phyloP scores from a whole-genome alignment of 1,140 invertebrate species.

The Teleogryllus occipitalis region DNA sequence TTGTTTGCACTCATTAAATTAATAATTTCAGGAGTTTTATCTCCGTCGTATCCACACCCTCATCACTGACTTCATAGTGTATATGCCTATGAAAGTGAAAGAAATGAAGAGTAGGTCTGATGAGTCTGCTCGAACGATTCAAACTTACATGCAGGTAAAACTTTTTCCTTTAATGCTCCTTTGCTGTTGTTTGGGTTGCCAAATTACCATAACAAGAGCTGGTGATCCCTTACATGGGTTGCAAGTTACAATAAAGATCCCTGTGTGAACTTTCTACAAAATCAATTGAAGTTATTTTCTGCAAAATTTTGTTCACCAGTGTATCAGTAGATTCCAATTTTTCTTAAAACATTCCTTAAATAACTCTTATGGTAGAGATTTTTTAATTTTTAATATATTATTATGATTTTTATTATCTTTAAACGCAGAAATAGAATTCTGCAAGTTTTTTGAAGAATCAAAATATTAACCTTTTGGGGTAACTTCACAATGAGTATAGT shows the following conservation, averaged over 20 bases:
- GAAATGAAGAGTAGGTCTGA: slow-evolving; percentile 76
- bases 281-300: too few species aligned
- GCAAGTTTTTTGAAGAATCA: too few species aligned
- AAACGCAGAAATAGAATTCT: too few species aligned
- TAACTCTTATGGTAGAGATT: too few species aligned
- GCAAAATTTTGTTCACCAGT: too few species aligned
- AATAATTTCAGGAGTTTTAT: slow-evolving; percentile 57
- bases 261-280: too few species aligned
- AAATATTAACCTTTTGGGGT: too few species aligned
- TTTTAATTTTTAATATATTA: too few species aligned
- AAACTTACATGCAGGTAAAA: slow-evolving; percentile 57
- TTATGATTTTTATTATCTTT: too few species aligned
- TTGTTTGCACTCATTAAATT: not conserved
- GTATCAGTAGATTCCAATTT: too few species aligned
- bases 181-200: not conserved
- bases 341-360: too few species aligned
- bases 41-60: slow-evolving; percentile 73
- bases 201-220: not conserved
- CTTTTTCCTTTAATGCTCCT: not conserved
- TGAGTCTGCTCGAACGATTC: slow-evolving; percentile 74
- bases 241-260: not conserved
- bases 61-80: slow-evolving; percentile 85
- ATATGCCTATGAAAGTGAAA: slow-evolving; percentile 86
- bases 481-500: too few species aligned
- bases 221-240: not conserved